phyloP scores from a whole-genome alignment of 2,888 invertebrate species.

The Clitarchus hookeri region DNA sequence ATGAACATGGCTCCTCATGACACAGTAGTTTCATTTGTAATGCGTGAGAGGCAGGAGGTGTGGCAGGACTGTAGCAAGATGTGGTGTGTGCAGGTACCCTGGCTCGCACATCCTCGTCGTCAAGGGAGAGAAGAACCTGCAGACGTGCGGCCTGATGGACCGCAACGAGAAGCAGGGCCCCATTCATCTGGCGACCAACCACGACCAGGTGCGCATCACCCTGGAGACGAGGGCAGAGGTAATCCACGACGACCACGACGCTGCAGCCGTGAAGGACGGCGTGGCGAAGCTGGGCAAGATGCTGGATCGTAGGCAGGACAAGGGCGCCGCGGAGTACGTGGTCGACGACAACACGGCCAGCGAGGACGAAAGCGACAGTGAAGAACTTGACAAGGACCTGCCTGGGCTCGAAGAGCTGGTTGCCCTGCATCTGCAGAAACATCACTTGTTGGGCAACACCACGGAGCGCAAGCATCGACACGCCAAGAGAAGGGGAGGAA shows the following conservation, averaged over 20 bases:
- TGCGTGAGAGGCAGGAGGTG: neutral
- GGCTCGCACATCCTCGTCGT: constrained; percentile 82
- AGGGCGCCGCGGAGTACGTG: no score
- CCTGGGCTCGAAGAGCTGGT: neutral
- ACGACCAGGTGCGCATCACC: constrained; percentile 62
- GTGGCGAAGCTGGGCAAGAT: neutral
- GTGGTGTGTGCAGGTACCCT: constrained; percentile 53
- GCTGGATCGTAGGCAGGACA: neutral
- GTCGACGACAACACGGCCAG: no score
- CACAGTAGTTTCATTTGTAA: no score
- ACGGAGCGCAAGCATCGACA: neutral
- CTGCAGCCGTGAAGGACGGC: neutral
- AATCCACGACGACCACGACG: constrained; percentile 49
- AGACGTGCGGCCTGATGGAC: constrained; percentile 78
- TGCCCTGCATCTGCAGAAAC: neutral
- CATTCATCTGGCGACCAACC: constrained; percentile 63
- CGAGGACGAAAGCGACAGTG: no score
- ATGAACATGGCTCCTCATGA: no score
- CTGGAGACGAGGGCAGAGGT: constrained; percentile 63
- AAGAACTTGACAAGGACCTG: neutral
- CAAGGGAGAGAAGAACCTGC: constrained; percentile 75
- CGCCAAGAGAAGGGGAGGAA: neutral
- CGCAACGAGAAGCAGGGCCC: constrained; percentile 64
- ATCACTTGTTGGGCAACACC: neutral
- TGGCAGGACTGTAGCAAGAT: neutral